Conservation (phyloP, 2,888 invertebrate genomes). For the Tetanocera ferruginea region DNA sequence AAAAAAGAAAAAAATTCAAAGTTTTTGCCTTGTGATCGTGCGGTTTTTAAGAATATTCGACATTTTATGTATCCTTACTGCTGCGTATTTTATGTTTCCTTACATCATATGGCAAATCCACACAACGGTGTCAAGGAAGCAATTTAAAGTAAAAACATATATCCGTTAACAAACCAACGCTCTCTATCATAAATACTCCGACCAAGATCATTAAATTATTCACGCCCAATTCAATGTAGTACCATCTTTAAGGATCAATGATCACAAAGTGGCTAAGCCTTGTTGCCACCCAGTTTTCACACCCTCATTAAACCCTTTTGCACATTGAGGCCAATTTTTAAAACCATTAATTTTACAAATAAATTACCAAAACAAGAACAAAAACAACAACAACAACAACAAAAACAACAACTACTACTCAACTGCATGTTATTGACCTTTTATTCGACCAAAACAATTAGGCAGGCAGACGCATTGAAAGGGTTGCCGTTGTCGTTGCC, state of each 20-base stretch:
- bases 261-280: not conserved
- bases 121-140: no score
- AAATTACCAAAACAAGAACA: constrained; percentile 21
- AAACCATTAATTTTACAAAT: constrained; percentile 32
- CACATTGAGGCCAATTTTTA: not conserved
- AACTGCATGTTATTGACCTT: constrained; percentile 17
- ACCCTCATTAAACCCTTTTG: constrained; percentile 27
- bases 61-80: no score
- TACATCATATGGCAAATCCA: no score
- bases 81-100: no score
- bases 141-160: no score
- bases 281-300: constrained; percentile 32
- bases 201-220: not conserved
- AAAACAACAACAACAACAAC: not conserved
- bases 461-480: constrained; percentile 10
- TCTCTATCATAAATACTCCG: not conserved
- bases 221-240: not conserved
- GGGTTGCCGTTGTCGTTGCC: constrained; percentile 12
- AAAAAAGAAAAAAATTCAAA: no score
- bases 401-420: constrained; percentile 10
- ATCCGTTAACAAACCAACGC: no score
- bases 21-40: no score
- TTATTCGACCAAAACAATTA: constrained; percentile 24
- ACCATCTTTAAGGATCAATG: no score
- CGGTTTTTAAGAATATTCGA: no score